Percentiles rank a stretch among this genome's conserved stretches.
Conservation (phyloP, 2,797 vertebrate species). For the Zalophus californianus region DNA sequence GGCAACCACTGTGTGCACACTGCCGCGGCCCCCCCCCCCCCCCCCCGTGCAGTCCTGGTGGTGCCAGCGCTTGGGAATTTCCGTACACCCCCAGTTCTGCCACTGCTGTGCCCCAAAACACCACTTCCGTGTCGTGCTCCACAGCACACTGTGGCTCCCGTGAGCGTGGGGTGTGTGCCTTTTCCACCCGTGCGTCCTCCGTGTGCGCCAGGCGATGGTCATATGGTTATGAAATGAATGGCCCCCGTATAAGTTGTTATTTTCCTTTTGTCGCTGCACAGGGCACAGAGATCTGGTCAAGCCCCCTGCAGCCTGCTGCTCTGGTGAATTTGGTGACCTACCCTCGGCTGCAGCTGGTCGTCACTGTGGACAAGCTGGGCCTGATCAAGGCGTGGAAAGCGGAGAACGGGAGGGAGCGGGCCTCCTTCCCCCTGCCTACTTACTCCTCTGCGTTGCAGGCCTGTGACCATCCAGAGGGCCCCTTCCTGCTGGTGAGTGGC, state of each 20-base stretch:
- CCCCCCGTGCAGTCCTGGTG: neutral
- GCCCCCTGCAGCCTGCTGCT: slow-evolving; percentile 86
- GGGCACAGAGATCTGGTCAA: slow-evolving; percentile 89
- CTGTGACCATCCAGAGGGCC: slow-evolving; percentile 79
- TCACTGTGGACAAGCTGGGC: slow-evolving; percentile 86
- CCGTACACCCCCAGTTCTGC: fast-evolving
- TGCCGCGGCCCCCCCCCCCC: fast-evolving
- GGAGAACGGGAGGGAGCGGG: slow-evolving; percentile 84
- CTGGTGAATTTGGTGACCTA: slow-evolving; percentile 85
- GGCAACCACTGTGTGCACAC: neutral
- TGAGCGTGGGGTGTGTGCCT: neutral
- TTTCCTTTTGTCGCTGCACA: slow-evolving; percentile 62
- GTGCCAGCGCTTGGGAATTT: neutral
- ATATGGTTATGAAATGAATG: neutral
- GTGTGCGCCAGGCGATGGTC: neutral
- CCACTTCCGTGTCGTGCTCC: neutral
- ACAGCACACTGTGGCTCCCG: neutral
- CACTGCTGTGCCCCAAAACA: neutral
- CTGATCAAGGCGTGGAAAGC: slow-evolving; percentile 88
- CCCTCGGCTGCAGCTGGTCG: slow-evolving; percentile 80
- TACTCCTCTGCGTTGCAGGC: slow-evolving; percentile 84
- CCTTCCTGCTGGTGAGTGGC: slow-evolving; percentile 87
- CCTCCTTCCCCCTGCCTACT: slow-evolving; percentile 82
- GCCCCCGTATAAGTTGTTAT: neutral
- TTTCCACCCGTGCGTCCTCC: fast-evolving